These are phyloP conservation scores for Conomelus anceps DNA, from an alignment of 2,888 invertebrate genomes.

Conservation along the genomic window DNA sequence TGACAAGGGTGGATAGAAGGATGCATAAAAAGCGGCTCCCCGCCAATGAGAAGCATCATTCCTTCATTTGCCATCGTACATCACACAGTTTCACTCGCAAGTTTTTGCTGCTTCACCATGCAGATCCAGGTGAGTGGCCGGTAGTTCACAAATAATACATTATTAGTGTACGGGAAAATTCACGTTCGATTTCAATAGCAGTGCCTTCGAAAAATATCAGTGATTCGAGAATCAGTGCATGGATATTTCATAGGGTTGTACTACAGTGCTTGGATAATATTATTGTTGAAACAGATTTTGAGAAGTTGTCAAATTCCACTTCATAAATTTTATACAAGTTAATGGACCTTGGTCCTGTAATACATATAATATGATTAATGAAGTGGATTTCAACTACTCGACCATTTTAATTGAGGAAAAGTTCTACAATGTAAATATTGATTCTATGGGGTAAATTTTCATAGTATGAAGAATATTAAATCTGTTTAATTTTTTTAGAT, in stretches of 20 bases:
- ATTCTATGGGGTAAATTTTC: too few species aligned
- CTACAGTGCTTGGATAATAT: background rate
- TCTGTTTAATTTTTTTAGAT: too few species aligned
- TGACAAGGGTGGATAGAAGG: background rate
- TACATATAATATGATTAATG: too few species aligned
- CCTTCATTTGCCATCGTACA: background rate
- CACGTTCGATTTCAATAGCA: background rate
- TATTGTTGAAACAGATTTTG: too few species aligned
- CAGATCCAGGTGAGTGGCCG: background rate
- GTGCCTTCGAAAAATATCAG: background rate
- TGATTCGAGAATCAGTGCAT: background rate
- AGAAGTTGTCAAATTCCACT: too few species aligned
- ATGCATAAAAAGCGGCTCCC: background rate
- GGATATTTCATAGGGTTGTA: background rate
- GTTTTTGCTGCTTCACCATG: background rate
- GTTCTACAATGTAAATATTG: too few species aligned
- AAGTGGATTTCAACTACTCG: too few species aligned
- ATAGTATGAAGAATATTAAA: too few species aligned
- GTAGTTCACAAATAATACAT: background rate
- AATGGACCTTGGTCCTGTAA: too few species aligned
- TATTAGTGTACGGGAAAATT: background rate
- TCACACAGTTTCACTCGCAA: background rate
- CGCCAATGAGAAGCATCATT: background rate
- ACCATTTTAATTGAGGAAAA: too few species aligned
- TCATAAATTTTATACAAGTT: too few species aligned